These are phyloP conservation scores for Clitarchus hookeri DNA, from an alignment of 2,888 invertebrate species.

Conservation along the genomic window DNA sequence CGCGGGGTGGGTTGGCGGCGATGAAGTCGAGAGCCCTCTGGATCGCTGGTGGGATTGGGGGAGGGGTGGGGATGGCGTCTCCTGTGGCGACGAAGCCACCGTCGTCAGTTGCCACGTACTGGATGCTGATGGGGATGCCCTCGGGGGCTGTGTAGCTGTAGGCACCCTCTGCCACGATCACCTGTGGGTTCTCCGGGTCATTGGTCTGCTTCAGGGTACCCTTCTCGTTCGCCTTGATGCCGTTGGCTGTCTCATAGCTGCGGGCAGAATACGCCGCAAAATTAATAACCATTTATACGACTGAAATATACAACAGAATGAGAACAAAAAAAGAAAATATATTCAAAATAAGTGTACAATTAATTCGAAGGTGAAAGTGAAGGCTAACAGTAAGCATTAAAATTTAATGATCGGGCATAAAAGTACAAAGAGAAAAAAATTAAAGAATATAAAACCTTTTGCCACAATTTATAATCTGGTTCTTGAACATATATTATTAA, in stretches of 20 bases:
- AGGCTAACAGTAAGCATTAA: too few species aligned
- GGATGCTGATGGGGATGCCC: slow-evolving; percentile 37
- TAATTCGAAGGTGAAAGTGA: too few species aligned
- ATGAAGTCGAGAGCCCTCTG: slow-evolving; percentile 69
- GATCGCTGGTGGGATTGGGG: slow-evolving; percentile 78
- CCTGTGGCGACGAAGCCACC: slow-evolving; percentile 57
- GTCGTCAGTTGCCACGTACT: slow-evolving; percentile 40
- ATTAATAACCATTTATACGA: too few species aligned
- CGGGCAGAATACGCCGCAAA: background rate
- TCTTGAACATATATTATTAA: too few species aligned
- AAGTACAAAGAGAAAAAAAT: too few species aligned
- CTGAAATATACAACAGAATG: too few species aligned
- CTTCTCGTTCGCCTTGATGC: slow-evolving; percentile 39
- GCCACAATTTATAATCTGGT: too few species aligned
- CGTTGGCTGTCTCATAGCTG: slow-evolving; percentile 39
- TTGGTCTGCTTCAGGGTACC: slow-evolving; percentile 35
- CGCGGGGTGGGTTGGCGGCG: background rate
- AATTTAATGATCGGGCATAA: too few species aligned
- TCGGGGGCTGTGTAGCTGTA: slow-evolving; percentile 38
- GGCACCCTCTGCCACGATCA: slow-evolving; percentile 35
- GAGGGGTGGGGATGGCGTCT: slow-evolving; percentile 78
- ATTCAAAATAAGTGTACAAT: too few species aligned
- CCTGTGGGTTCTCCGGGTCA: slow-evolving; percentile 36
- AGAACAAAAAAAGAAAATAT: too few species aligned
- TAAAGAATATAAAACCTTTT: too few species aligned